Evolutionary conservation across 2,113 vertebrate genomes (phyloP).

Genomic region (Phrynocephalus versicolor): DNA sequence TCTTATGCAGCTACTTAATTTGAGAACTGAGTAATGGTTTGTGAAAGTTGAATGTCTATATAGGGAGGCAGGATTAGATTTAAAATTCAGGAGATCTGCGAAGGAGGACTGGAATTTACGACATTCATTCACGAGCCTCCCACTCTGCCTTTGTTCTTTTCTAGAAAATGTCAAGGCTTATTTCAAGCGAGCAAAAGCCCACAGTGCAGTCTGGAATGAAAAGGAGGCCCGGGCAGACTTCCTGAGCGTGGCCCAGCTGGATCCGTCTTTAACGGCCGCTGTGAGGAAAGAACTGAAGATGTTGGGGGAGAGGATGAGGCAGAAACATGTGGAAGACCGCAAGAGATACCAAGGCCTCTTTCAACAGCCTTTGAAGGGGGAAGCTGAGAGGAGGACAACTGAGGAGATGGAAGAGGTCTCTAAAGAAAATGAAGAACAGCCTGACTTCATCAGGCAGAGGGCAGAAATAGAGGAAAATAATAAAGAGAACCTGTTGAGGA

Average conservation of each 20-base stretch:
- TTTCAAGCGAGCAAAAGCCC: conserved; percentile 86
- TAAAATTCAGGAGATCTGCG: background rate
- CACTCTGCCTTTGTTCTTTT: background rate
- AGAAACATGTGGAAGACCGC: conserved; percentile 84
- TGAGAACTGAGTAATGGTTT: background rate
- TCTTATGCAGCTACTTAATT: background rate
- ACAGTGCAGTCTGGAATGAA: conserved; percentile 85
- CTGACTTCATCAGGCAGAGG: no score
- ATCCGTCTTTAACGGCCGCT: conserved; percentile 70
- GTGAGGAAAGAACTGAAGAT: conserved; percentile 77
- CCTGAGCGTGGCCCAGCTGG: conserved; percentile 77
- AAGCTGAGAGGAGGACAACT: accelerated
- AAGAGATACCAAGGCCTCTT: conserved; percentile 83
- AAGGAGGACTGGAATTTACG: background rate
- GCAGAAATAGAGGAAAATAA: background rate
- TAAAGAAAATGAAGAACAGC: background rate
- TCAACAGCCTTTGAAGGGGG: accelerated
- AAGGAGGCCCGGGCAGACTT: conserved; percentile 78
- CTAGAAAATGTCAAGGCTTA: conserved; percentile 86
- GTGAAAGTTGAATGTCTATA: background rate
- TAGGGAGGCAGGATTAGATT: no score
- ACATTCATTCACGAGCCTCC: no score
- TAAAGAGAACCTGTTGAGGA: background rate
- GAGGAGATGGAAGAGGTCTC: background rate
- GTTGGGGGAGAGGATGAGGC: conserved; percentile 81